Evolutionary conservation across 2,113 vertebrate species (phyloP).

Genomic region (Eonycteris spelaea): DNA sequence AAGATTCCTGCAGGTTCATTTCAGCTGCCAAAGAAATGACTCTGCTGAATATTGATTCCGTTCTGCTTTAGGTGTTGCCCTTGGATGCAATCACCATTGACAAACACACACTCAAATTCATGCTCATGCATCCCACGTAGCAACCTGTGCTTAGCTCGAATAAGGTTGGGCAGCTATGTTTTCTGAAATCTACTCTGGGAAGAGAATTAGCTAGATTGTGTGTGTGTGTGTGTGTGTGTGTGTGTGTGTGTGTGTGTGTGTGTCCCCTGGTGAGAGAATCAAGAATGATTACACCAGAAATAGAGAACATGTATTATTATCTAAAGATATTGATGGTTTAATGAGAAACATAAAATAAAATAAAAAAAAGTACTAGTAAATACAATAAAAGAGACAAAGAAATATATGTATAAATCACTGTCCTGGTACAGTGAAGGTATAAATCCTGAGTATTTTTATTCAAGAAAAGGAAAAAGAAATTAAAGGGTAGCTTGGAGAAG

Average conservation of each 20-base stretch:
- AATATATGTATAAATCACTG: neutral
- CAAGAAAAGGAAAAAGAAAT: neutral
- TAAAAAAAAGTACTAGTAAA: neutral
- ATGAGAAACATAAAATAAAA: neutral
- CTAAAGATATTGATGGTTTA: neutral
- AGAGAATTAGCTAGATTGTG: neutral
- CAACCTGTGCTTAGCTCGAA: neutral
- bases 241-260: too few species aligned
- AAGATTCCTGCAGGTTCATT: constrained; percentile 42
- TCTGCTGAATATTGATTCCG: constrained; percentile 40
- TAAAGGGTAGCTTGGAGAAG: neutral
- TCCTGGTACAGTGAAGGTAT: neutral
- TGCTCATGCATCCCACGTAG: neutral
- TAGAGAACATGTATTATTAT: neutral
- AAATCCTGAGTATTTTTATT: neutral
- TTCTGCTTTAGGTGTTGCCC: neutral
- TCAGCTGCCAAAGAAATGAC: constrained; percentile 36
- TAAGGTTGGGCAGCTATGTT: neutral
- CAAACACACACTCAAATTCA: neutral
- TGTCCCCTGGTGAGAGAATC: neutral
- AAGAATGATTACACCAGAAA: neutral
- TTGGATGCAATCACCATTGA: neutral
- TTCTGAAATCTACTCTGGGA: neutral
- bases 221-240: neutral
- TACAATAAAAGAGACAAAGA: neutral